These are phyloP conservation scores for Misgurnus anguillicaudatus DNA, from an alignment of 2,113 vertebrate species.

Conservation along the genomic window DNA sequence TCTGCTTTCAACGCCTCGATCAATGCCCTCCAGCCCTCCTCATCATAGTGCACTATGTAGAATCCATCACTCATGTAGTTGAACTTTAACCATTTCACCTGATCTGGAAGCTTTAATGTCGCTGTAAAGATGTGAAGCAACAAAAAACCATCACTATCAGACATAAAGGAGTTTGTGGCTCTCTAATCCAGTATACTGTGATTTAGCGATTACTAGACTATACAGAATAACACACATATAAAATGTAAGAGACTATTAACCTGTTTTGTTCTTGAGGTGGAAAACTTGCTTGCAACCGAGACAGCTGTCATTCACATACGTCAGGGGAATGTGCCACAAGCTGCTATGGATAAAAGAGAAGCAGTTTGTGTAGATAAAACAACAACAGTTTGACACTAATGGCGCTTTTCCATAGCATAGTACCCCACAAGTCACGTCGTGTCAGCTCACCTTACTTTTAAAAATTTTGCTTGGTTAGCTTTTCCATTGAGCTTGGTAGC, in stretches of 20 bases:
- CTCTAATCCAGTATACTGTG: no score
- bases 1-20: conserved; percentile 74
- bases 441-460: no score
- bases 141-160: background rate
- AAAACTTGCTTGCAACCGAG: conserved; percentile 69
- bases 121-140: conserved; percentile 62
- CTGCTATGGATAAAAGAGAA: conserved; percentile 61
- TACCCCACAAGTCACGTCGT: no score
- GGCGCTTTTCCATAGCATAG: background rate
- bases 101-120: conserved; percentile 76
- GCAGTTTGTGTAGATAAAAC: conserved; percentile 68
- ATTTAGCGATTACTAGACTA: background rate
- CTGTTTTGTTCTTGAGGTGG: conserved; percentile 81
- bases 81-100: conserved; percentile 89
- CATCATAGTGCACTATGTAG: conserved; percentile 87
- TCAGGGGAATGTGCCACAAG: conserved; percentile 90
- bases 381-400: conserved; percentile 31
- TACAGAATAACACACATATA: background rate
- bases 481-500: no score
- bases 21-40: conserved; percentile 78
- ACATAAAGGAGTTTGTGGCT: no score
- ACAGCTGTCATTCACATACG: conserved; percentile 81
- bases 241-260: conserved; percentile 65
- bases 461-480: no score
- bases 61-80: conserved; percentile 88